phyloP scores from a whole-genome alignment of 2,113 vertebrate genomes.

The Rafetus swinhoei region DNA sequence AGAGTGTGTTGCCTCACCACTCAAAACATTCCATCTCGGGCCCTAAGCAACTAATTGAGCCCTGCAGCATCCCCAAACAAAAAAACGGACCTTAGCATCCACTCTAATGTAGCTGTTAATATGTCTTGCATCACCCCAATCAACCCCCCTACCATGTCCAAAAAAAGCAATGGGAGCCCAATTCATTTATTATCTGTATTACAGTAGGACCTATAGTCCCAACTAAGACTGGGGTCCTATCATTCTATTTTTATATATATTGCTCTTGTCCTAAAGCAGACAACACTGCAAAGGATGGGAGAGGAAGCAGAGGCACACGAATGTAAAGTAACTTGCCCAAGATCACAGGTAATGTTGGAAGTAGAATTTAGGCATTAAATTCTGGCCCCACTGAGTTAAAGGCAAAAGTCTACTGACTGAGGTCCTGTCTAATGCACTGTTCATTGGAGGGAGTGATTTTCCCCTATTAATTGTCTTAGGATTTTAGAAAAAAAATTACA shows the following conservation, averaged over 20 bases:
- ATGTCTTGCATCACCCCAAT: not conserved
- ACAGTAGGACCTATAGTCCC: not conserved
- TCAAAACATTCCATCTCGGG: fast-evolving
- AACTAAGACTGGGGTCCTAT: not conserved
- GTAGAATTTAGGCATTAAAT: not conserved
- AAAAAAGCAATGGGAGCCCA: not conserved
- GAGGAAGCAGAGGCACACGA: not conserved
- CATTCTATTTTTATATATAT: not conserved
- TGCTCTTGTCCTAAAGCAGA: not conserved
- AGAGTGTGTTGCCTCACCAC: not conserved
- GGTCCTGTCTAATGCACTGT: not conserved
- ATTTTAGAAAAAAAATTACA: not conserved
- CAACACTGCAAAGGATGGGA: not conserved
- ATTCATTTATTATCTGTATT: not conserved
- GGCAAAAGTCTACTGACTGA: not conserved
- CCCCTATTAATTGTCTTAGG: not conserved
- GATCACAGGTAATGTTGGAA: fast-evolving
- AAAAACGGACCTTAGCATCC: constrained; percentile 1
- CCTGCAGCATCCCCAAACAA: not conserved
- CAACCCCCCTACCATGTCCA: no score
- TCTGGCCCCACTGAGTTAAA: no score
- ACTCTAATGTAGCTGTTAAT: not conserved
- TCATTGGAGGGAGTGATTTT: not conserved
- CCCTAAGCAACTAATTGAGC: not conserved
- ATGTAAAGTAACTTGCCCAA: not conserved